A percentile compares a stretch with the other conserved stretches of the same genome.
phyloP scores from a whole-genome alignment of 2,888 invertebrate species.

The Drosophila infuscata region DNA sequence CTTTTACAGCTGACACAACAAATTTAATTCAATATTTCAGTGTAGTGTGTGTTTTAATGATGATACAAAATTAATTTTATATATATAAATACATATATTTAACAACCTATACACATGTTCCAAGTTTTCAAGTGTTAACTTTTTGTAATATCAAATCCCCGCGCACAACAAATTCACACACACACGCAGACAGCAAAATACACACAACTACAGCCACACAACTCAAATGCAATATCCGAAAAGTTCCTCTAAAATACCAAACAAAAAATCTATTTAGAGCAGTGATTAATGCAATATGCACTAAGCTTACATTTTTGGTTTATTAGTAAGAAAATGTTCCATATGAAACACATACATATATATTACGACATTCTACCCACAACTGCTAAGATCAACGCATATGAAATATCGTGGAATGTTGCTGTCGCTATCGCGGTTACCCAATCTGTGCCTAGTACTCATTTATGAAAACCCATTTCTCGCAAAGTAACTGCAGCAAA shows the following conservation, averaged over 20 bases:
- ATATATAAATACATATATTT: slow-evolving; percentile 36
- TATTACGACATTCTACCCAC: slow-evolving; percentile 45
- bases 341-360: slow-evolving; percentile 14
- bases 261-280: slow-evolving; percentile 7
- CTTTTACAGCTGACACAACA: slow-evolving; percentile 48
- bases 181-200: slow-evolving; percentile 54
- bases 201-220: slow-evolving; percentile 53
- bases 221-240: slow-evolving; percentile 35
- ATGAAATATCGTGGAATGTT: slow-evolving; percentile 85
- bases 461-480: slow-evolving; percentile 58
- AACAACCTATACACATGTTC: slow-evolving; percentile 83
- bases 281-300: slow-evolving; percentile 41
- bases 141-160: slow-evolving; percentile 58
- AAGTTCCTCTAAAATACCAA: slow-evolving; percentile 26
- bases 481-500: slow-evolving; percentile 36
- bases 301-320: slow-evolving; percentile 40
- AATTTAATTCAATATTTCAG: slow-evolving; percentile 55
- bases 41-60: slow-evolving; percentile 82
- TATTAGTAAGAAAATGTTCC: slow-evolving; percentile 40
- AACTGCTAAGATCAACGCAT: slow-evolving; percentile 70
- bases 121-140: slow-evolving; percentile 64
- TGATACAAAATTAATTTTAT: slow-evolving; percentile 47
- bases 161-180: slow-evolving; percentile 68
- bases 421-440: slow-evolving; percentile 86
- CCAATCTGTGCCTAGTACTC: slow-evolving; percentile 85